Base-by-base conservation (phyloP, 2,797 vertebrate genomes). In the Hipposideros larvatus region DNA sequence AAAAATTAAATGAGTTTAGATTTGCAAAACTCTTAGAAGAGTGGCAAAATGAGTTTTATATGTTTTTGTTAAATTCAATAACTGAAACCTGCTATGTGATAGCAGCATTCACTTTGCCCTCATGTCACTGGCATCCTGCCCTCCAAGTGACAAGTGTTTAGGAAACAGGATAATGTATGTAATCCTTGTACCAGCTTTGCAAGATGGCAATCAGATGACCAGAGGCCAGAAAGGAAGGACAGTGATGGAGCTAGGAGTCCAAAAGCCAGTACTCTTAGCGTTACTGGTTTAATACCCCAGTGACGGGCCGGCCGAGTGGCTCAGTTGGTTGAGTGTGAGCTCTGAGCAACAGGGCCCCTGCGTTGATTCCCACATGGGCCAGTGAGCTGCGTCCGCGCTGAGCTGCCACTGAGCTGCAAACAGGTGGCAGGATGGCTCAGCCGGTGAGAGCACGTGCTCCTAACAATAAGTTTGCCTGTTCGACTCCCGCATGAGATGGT, bases 1-100 rank as follows among this genome's bases (percentile, higher is more conserved):
- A 31, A 92, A 89, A 93, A 88, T 46, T 51, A 90, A 92, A 78
- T 71, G 68, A 93, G 43, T 91, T 84, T 73, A 24, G 82, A 86
- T 74, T 65, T 93, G 26, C 80, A 94, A 86, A 93, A 84, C 37
- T 84, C 66, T 46, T 90, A 77, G n/a, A 90, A 87, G 26, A 89
- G 11, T 55, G 3, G 4, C 59, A 93, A 92, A 71, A 41, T 77
- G 9, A 73, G 10, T 83, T 87, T 78, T 86, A 53, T 34, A 46
- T 37, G 22, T 55, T 94, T 84, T 65, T 16, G 65, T 74, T 59
- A 73, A 93, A 59, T 55, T 91, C 65, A 87, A 51, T 70, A 82
- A 91, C 19, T 51, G 61, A 90, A 92, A 94, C 7, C 34, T 31
- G 7, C 66, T 89, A 89, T 43, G 31, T 46, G 24, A 65, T 41